Percentiles rank a stretch among this genome's conserved stretches.
phyloP scores from a whole-genome alignment of 2,797 vertebrate species.

The Mormyrus proboscirostris region DNA sequence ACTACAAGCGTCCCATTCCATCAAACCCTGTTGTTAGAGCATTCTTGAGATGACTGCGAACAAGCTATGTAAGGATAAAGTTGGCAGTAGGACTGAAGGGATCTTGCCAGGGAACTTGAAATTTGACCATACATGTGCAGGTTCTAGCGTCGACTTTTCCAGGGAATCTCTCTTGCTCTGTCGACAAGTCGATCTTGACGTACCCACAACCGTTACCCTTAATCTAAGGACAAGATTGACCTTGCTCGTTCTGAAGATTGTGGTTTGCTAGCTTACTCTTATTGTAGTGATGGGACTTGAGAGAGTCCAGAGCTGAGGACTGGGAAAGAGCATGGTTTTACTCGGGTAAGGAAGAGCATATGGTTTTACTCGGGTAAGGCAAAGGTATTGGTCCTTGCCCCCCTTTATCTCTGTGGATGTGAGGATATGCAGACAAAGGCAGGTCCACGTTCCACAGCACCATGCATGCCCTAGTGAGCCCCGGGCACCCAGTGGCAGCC shows the following conservation, averaged over 20 bases:
- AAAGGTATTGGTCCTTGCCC: conserved; percentile 16
- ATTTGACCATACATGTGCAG: background rate
- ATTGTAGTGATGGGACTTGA: background rate
- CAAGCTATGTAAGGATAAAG: conserved; percentile 13
- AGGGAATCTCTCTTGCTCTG: background rate
- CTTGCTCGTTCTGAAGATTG: background rate
- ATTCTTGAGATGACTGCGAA: conserved; percentile 54
- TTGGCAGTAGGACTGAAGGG: background rate
- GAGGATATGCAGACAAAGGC: conserved; percentile 31
- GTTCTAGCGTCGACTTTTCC: background rate
- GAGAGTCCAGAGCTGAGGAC: background rate
- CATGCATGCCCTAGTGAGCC: background rate
- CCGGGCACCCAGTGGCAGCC: background rate
- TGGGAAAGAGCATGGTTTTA: background rate
- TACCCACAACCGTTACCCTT: background rate
- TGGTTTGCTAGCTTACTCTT: too few relatives aligned
- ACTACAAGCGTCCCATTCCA: conserved; percentile 40
- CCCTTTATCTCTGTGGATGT: conserved; percentile 25
- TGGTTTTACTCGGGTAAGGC: background rate
- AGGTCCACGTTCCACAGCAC: conserved; percentile 23
- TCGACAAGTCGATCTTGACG: background rate
- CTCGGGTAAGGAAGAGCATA: background rate
- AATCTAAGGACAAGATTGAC: background rate
- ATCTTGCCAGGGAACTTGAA: background rate
- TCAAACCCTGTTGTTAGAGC: conserved; percentile 47